Evolutionary conservation across 2,888 invertebrate genomes (phyloP).

Genomic region (Folsomia manolachei): DNA sequence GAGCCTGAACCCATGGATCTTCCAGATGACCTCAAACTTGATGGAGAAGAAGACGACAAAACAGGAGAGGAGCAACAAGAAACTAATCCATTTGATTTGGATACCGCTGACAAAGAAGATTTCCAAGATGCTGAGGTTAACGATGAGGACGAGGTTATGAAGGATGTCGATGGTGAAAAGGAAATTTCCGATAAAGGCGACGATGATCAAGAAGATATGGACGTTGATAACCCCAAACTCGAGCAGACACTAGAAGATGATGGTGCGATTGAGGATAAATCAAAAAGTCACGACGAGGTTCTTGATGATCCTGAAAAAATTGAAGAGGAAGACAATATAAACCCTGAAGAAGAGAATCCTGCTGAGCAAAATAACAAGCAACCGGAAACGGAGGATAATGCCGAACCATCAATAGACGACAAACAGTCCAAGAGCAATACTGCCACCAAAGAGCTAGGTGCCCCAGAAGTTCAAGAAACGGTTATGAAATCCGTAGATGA

Average conservation of each 20-base stretch:
- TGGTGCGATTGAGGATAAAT: constrained; percentile 56
- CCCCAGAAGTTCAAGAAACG: constrained; percentile 31
- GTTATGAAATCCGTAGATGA: constrained; percentile 29
- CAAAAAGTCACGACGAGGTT: constrained; percentile 55
- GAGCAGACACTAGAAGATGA: constrained; percentile 55
- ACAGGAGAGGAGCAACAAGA: constrained; percentile 63
- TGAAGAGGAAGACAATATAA: constrained; percentile 53
- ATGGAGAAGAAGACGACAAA: constrained; percentile 67
- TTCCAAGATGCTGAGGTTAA: constrained; percentile 58
- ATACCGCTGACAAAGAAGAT: constrained; percentile 53
- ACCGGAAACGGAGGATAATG: constrained; percentile 53
- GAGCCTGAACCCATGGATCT: constrained; percentile 84
- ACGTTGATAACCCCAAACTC: constrained; percentile 53
- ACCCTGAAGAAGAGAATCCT: constrained; percentile 52
- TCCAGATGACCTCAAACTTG: constrained; percentile 80
- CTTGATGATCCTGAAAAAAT: constrained; percentile 24
- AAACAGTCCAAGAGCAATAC: constrained; percentile 28
- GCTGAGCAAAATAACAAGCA: constrained; percentile 52
- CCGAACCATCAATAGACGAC: constrained; percentile 37
- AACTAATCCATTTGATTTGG: constrained; percentile 83
- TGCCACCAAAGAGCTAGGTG: constrained; percentile 17
- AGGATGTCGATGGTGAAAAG: constrained; percentile 59
- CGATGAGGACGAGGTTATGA: constrained; percentile 54
- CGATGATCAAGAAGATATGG: constrained; percentile 53
- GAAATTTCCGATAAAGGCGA: constrained; percentile 46